phyloP scores from a whole-genome alignment of 1,140 invertebrate species.

The Drosophila elegans region DNA sequence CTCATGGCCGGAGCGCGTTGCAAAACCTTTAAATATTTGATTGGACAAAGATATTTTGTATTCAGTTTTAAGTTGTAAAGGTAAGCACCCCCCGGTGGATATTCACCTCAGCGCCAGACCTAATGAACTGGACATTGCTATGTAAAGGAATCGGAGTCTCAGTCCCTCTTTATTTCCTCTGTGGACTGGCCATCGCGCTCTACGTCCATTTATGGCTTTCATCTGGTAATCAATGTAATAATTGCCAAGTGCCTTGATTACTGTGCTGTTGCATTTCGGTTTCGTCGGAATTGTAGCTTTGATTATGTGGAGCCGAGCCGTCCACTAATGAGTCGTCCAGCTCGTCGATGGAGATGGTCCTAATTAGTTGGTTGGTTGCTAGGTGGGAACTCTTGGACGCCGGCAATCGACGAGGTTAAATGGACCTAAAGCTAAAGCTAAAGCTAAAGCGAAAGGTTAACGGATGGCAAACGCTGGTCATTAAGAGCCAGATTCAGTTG shows the following conservation, averaged over 20 bases:
- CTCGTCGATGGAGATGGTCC: conserved; percentile 46
- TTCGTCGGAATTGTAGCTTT: conserved; percentile 23
- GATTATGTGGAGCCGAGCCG: conserved; percentile 55
- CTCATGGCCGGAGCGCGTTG: conserved; percentile 28
- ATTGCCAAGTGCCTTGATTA: conserved; percentile 71
- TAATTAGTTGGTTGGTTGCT: conserved; percentile 66
- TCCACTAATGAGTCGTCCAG: conserved; percentile 61
- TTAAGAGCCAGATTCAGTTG: conserved; percentile 43
- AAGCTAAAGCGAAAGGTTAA: conserved; percentile 68
- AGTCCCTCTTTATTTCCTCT: conserved; percentile 26
- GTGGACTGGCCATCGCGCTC: conserved; percentile 13
- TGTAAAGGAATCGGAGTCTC: not conserved
- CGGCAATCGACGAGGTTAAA: conserved; percentile 61
- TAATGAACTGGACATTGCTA: conserved; percentile 32
- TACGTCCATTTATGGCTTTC: conserved; percentile 46
- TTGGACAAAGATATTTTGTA: conserved; percentile 34
- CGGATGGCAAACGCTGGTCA: conserved; percentile 50
- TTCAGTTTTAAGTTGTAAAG: conserved; percentile 18
- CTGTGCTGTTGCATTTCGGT: conserved; percentile 24
- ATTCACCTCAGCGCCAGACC: conserved; percentile 7
- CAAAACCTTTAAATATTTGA: conserved; percentile 75
- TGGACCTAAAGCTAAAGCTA: conserved; percentile 56
- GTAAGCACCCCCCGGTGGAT: not conserved
- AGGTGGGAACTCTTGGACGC: conserved; percentile 34
- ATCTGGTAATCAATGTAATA: conserved; percentile 67